Evolutionary conservation across 2,797 vertebrate genomes (phyloP), one percentile per base, ranked within the genome.

Genomic region (Falco novaeseelandiae): DNA sequence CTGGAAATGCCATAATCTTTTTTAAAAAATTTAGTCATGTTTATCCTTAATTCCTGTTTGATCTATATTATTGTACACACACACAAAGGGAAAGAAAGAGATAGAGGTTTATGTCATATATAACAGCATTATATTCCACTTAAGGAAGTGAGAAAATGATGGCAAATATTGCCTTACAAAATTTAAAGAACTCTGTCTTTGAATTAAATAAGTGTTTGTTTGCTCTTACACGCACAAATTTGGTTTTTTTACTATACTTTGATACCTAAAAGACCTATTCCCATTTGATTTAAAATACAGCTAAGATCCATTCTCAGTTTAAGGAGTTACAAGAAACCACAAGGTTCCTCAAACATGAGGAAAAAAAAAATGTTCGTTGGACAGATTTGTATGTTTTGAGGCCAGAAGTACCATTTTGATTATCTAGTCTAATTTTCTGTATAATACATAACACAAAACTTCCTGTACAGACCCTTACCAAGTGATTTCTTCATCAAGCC

Each of bases 331-430:
- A 58, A 82, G 48, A 51, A 88, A 72, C 11, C 46, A 83, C 61
- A 25, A 94, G 17, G 51, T 90, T 92, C 80, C 79, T 90, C 65
- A 94, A 82, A 90, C 20, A 66, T 3, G 2, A 18, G 10, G 6
- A 48, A 86, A 88, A 87, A 87, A 81, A 73, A 95, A 46, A 11
- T 2, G 9, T 58, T 84, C 20, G 59, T 76, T 76, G 42, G 65
- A 79, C 34, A 81, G 59, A 77, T 67, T 42, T 70, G 32, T 86
- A 10, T 32, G 92, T 90, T 93, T 93, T 58, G 22, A 87, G 38
- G 51, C 62, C 77, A 91, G n/a, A 91, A 95, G 27, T 40, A 72
- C 57, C 63, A 67, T 86, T 96, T 70, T 83, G 49, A 88, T 90
- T 86, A 79, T 88, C 34, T 88, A 65, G 30, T 48, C 72, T 69